Evolutionary conservation across 2,888 invertebrate species (phyloP), one percentile per base, ranked within the genome.

Genomic region (Epinotia demarniana): DNA sequence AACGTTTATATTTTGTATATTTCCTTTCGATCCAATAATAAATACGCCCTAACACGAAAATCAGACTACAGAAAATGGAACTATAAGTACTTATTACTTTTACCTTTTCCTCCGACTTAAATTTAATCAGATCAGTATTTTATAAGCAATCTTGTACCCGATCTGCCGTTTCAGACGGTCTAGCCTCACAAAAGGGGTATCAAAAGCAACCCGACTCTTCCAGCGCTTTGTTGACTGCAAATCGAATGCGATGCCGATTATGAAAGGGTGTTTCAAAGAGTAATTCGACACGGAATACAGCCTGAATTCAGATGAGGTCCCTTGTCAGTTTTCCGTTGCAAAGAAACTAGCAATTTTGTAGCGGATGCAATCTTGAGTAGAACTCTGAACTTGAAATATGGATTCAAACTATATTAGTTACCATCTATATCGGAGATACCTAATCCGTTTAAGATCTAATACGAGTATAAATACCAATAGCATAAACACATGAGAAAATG

Each of bases 201-300:
- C 55, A 71, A 66, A 75, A 71, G 70, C 55, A 75, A 66, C 60
- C 66, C 39, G 71, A 67, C 16, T 66, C 55, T 27, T 60, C 4
- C 27, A 57, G 77, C 79, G 82, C 81, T 83, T 81, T 84, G 86
- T 85, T 81, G 85, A 82, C 83, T 83, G 79, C 84, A 83, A 87
- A 86, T 84, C 81, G 83, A 85, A 84, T 83, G 84, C 81, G 84
- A 84, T 81, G 79, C 73, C 81, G 82, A 81, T 85, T 86, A 85
- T 85, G 82, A 85, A 82, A 79, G 80, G 79, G 79, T 77, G 78
- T 76, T 80, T 80, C 81, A 78, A 84, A 84, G 82, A 81, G 82
- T 83, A 86, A 86, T 87, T 84, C 82, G 81, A 82, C 83, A 85
- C 87, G 81, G 84, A 19, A 81, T 83, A 81, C 64, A 57, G 57